Percentiles rank a stretch among this genome's conserved stretches.
Conservation (phyloP, 2,797 vertebrate genomes). For the Channallabes apus region DNA sequence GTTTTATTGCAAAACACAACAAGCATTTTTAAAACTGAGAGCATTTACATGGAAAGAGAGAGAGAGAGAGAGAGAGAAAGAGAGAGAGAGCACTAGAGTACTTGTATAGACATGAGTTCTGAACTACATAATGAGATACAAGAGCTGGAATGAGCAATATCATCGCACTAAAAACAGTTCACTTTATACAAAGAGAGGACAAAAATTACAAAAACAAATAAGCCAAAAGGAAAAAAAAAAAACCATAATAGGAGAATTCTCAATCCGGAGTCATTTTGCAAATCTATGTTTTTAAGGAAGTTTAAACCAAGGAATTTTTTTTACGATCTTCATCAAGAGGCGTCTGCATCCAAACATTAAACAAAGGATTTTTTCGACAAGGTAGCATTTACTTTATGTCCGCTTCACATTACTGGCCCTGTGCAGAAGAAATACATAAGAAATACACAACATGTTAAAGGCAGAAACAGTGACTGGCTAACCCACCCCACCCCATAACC, state of each 20-base stretch:
- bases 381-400: slow-evolving; percentile 99
- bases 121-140: slow-evolving; percentile 88
- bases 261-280: slow-evolving; percentile 85
- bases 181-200: slow-evolving; percentile 91
- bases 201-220: slow-evolving; percentile 46
- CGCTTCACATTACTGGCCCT: slow-evolving; percentile 99
- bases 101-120: slow-evolving; percentile 91
- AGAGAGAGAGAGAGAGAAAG: not conserved
- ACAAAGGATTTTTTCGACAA: slow-evolving; percentile 99
- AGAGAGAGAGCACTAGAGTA: slow-evolving; percentile 9
- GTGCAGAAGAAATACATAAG: slow-evolving; percentile 99
- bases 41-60: slow-evolving; percentile 92
- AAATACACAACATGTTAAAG: slow-evolving; percentile 99
- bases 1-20: slow-evolving; percentile 99
- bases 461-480: slow-evolving; percentile 85
- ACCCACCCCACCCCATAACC: slow-evolving; percentile 65
- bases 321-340: slow-evolving; percentile 99
- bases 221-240: slow-evolving; percentile 47
- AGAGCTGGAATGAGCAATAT: slow-evolving; percentile 98
- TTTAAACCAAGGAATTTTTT: slow-evolving; percentile 89
- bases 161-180: slow-evolving; percentile 98
- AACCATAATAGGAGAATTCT: slow-evolving; percentile 54
- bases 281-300: slow-evolving; percentile 81
- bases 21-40: slow-evolving; percentile 95
- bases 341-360: slow-evolving; percentile 99